Base-by-base conservation (phyloP, 2,113 vertebrate genomes). In the Notiomystis cincta region DNA sequence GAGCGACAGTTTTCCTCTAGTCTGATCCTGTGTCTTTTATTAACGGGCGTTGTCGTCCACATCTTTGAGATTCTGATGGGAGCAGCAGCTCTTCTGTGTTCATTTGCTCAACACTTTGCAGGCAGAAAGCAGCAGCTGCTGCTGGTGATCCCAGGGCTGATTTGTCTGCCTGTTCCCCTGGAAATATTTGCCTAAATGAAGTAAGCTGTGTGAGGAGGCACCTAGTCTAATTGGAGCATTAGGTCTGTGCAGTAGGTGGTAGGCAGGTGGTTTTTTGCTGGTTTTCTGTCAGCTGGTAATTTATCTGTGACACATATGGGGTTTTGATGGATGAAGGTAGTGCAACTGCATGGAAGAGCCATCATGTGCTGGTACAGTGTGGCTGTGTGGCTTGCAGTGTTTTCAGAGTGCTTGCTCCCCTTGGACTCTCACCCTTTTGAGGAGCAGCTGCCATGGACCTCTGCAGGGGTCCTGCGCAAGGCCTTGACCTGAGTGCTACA, bases 61-160 rank as follows among this genome's bases (percentile, higher is more conserved):
- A 56, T 90, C 80, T 90, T 70, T 19, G 72, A 93, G 86, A 79
- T 93, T 70, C 76, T 81, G 85, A 64, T 71, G 57, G 21, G 67
- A 87, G 72, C 42, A 0, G 82, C 51, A 71, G 82, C 86, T 96
- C 12, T 6, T 92, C 64, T 73, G 51, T 81, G 27, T 80, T 89
- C 72, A 71, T 94, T 37, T 88, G 85, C 88, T 96, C 84, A 38
- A 47, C 10, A 0, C 47, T 67, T 54, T 77, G 47, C 9, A 2
- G 70, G 66, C 87, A 85, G 85, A 86, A 93, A 64, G 62, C 71
- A 88, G 92, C 84, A 94, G 90, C 93, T 80, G 95, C 95, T 90
- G 75, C 16, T 80, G 71, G 50, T 75, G 71, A 77, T 94, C 71
- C 64, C 88, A 44, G 44, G 69, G 67, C 76, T 88, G 56, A 65